Percentiles rank a stretch among this genome's conserved stretches.
phyloP scores from a whole-genome alignment of 2,113 vertebrate species.

The Microcebus tavaratra region DNA sequence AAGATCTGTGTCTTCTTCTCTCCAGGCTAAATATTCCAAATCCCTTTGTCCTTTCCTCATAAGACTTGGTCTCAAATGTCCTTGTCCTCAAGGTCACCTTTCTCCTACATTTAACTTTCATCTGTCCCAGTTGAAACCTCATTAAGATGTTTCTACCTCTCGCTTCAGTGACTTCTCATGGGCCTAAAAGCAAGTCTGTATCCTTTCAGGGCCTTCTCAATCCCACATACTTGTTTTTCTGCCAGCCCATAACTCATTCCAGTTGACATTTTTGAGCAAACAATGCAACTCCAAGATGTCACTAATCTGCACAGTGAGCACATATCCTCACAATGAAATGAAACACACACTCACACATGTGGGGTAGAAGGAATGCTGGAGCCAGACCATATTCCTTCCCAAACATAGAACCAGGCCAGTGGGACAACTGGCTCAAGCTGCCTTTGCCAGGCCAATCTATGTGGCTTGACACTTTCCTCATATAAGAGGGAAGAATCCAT shows the following conservation, averaged over 20 bases:
- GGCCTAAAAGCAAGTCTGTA: not conserved
- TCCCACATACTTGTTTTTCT: not conserved
- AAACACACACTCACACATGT: not conserved
- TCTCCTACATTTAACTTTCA: not conserved
- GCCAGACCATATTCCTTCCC: not conserved
- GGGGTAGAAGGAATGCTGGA: not conserved
- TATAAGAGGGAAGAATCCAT: not conserved
- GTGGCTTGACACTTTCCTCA: not conserved
- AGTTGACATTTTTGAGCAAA: constrained; percentile 66
- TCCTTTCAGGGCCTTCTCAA: not conserved
- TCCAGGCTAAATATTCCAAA: not conserved
- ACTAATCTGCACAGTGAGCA: constrained; percentile 40
- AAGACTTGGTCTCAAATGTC: not conserved
- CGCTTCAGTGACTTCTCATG: not conserved
- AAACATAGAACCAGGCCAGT: not conserved
- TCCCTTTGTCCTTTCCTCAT: not conserved
- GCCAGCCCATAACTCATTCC: constrained; percentile 45
- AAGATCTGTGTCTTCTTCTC: not conserved
- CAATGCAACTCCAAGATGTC: constrained; percentile 54
- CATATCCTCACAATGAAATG: not conserved
- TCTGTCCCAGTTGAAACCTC: not conserved
- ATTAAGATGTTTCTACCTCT: not conserved
- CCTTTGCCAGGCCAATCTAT: constrained; percentile 24
- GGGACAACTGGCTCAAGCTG: not conserved
- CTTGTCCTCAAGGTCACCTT: not conserved